Base-by-base conservation (phyloP, 2,113 vertebrate species). In the Pelodiscus sinensis region DNA sequence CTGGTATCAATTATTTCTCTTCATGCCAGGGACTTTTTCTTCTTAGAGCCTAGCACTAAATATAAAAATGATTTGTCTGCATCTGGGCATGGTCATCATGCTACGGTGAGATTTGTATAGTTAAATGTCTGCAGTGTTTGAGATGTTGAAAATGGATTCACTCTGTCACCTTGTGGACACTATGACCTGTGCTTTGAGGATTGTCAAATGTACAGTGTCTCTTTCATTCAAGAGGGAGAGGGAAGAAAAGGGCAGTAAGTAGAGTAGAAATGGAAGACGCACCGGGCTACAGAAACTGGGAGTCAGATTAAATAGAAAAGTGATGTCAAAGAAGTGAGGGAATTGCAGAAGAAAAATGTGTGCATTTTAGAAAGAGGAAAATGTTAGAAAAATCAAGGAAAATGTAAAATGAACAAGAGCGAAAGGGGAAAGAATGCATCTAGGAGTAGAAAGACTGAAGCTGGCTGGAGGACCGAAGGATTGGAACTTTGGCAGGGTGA, bases 121-220 rank as follows among this genome's bases (percentile, higher is more conserved):
- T 85, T 89, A 65, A 89, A 60, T 84, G 29, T 18, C 78, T 75
- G 27, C 79, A 92, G 90, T 65, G 38, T 85, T 85, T 29, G 56
- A 94, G 60, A 89, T 90, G 94, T 91, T 87, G 85, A 96, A 95
- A 96, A 91, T 75, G 90, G 88, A 62, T 65, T 81, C 83, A 88
- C 92, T 94, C 9, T 1, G 80, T 95, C 90, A 87, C 82, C 88
- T 95, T 90, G 90, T 88, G 35, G 80, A 92, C 82, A 88, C 85
- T 85, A 9, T 11, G 62, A 77, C 79, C 77, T 84, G 78, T 68
- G 83, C 38, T 16, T 62, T 75, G 79, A 83, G 89, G 80, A 71
- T 86, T 95, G 71, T 62, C 7, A 3, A 29, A 65, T 93, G 82
- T 60, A 73, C 25, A 83, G 44, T 0, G 38, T 58, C 78, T 92